A percentile compares a stretch with the other conserved stretches of the same genome.
These are phyloP conservation scores for human DNA, from an alignment of 2,113 vertebrate species.

Conservation along the genomic window GRCh38 chr1:216391001-216391500, in stretches of 20 bases:
- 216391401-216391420: slow-evolving; percentile 27
- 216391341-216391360: slow-evolving; percentile 72
- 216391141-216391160: slow-evolving; percentile 88
- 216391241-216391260: slow-evolving; percentile 87
- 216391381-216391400: slow-evolving; percentile 59
- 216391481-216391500: slow-evolving; percentile 72
- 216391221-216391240: slow-evolving; percentile 85
- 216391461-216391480: slow-evolving; percentile 48
- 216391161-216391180: slow-evolving; percentile 87
- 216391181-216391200: slow-evolving; percentile 90
- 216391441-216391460: slow-evolving; percentile 72
- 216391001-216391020: slow-evolving; percentile 81
- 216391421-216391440: slow-evolving; percentile 67
- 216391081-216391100: slow-evolving; percentile 84
- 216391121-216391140: slow-evolving; percentile 90
- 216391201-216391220: slow-evolving; percentile 88
- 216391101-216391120: slow-evolving; percentile 90
- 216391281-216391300: slow-evolving; percentile 88
- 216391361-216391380: slow-evolving; percentile 72
- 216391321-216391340: slow-evolving; percentile 82
- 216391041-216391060: slow-evolving; percentile 91
- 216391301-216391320: slow-evolving; percentile 83
- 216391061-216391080: slow-evolving; percentile 87
- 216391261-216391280: slow-evolving; percentile 83
- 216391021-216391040: slow-evolving; percentile 85